Evolutionary conservation across 2,888 invertebrate genomes (phyloP).

Genomic region (Sphaerophoria rueppellii): DNA sequence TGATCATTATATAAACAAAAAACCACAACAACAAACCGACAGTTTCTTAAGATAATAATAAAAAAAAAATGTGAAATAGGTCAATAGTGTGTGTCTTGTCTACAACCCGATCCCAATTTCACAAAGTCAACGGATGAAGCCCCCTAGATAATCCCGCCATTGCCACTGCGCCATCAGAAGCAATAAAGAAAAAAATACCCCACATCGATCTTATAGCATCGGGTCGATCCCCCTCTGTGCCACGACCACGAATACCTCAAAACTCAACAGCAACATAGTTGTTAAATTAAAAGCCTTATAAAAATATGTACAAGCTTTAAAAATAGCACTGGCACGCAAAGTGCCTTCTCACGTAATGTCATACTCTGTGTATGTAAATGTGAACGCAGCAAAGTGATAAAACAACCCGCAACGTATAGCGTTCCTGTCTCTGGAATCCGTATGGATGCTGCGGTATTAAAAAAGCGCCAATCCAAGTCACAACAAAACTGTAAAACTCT

Average conservation of each 20-base stretch:
- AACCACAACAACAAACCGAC: too few species aligned
- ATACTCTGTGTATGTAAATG: slow-evolving; percentile 19
- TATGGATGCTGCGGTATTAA: slow-evolving; percentile 40
- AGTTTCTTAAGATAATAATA: background rate
- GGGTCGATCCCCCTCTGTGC: background rate
- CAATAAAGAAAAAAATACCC: background rate
- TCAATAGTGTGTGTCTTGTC: slow-evolving; percentile 14
- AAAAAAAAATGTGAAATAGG: slow-evolving; percentile 3
- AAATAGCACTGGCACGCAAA: slow-evolving; percentile 60
- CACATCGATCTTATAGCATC: slow-evolving; percentile 1
- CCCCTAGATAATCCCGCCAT: background rate
- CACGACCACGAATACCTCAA: slow-evolving; percentile 12
- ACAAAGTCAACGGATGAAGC: background rate
- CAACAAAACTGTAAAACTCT: slow-evolving; percentile 29
- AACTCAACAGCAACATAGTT: slow-evolving; percentile 19
- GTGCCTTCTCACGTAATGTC: slow-evolving; percentile 70
- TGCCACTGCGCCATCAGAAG: background rate
- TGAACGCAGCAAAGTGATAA: slow-evolving; percentile 42
- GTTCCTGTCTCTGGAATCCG: slow-evolving; percentile 20
- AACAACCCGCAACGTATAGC: slow-evolving; percentile 10
- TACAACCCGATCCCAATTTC: background rate
- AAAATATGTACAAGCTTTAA: slow-evolving; percentile 10
- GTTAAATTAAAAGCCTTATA: slow-evolving; percentile 17
- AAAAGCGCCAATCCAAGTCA: slow-evolving; percentile 42
- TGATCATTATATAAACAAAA: too few species aligned